Evolutionary conservation across 2,797 vertebrate species (phyloP), one percentile per base, ranked within the genome.

Genomic region (Fistularia commersonii): DNA sequence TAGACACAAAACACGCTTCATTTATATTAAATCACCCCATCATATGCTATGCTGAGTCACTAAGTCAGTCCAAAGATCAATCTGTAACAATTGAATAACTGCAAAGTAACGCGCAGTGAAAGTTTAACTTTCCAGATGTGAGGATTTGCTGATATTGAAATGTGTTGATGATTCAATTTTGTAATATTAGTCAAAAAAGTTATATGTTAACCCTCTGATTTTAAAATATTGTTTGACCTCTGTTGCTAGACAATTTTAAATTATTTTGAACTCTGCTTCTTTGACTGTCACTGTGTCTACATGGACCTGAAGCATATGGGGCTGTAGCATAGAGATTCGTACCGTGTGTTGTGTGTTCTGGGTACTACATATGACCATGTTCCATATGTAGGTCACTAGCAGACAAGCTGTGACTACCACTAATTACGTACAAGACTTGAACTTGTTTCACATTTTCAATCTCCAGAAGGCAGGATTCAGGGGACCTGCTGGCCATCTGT

Each of bases 301-400:
- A 7, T 2, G 32, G 6, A 8, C 5, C 39, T 11, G 39, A 41
- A 41, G 39, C 13, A 4, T 23, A 4, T 23, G 23, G 23, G 23
- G 23, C 4, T 23, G 23, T 23, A 2, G 23, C 23, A 23, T 23
- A 2, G 23, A 23, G 2, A 23, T 51, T 45, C 40, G 33, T 15
- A 41, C 47, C 40, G 37, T 12, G 47, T 39, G 48, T 32, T 3
- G 34, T 15, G 38, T 42, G 32, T 34, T 0, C 11, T 48, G 45
- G 33, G 45, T 1, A 36, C 13, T 38, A 51, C 5, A 7, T 33
- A 23, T 23, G 23, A 23, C 63, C 44, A 32, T 48, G 48, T 64
- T 76, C 66, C 74, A 79, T 72, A 85, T 81, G 70, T 83, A 81
- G 87, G 86, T 86, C 80, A 86, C 44, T 51, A 33, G 45, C 61